These are phyloP conservation scores for Drosophila villosipedis DNA, from an alignment of 2,888 invertebrate species.

Conservation along the genomic window DNA sequence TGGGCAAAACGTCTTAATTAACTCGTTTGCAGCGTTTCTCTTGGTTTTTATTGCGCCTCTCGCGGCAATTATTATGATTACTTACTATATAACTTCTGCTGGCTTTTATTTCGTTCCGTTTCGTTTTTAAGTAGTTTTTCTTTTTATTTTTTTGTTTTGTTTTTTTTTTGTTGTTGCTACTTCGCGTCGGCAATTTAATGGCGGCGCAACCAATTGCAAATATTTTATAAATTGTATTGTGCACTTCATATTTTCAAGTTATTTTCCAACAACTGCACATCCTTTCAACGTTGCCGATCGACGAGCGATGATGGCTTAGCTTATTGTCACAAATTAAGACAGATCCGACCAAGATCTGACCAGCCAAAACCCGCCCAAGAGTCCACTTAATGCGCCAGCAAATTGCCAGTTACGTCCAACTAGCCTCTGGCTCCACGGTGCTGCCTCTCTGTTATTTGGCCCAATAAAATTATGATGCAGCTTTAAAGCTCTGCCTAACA, in stretches of 20 bases:
- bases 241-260: slow-evolving; percentile 71
- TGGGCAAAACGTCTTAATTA: slow-evolving; percentile 78
- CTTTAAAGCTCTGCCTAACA: slow-evolving; percentile 65
- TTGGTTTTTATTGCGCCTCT: slow-evolving; percentile 68
- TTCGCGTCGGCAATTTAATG: slow-evolving; percentile 70
- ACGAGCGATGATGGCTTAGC: slow-evolving; percentile 47
- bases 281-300: slow-evolving; percentile 65
- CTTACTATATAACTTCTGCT: slow-evolving; percentile 65
- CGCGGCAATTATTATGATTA: slow-evolving; percentile 76
- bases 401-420: slow-evolving; percentile 52
- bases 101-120: slow-evolving; percentile 73
- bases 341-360: slow-evolving; percentile 41
- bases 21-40: slow-evolving; percentile 64
- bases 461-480: slow-evolving; percentile 80
- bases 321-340: slow-evolving; percentile 79
- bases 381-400: slow-evolving; percentile 49
- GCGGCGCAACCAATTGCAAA: slow-evolving; percentile 77
- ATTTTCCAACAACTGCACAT: slow-evolving; percentile 61
- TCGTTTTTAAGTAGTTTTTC: slow-evolving; percentile 34
- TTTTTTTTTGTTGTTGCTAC: slow-evolving; percentile 16
- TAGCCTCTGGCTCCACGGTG: slow-evolving; percentile 42
- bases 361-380: slow-evolving; percentile 11
- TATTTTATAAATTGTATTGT: slow-evolving; percentile 76
- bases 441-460: slow-evolving; percentile 73
- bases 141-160: slow-evolving; percentile 12